Evolutionary conservation across 1,140 invertebrate genomes (phyloP), one percentile per base, ranked within the genome.

Genomic region (Archegozetes longisetosus): DNA sequence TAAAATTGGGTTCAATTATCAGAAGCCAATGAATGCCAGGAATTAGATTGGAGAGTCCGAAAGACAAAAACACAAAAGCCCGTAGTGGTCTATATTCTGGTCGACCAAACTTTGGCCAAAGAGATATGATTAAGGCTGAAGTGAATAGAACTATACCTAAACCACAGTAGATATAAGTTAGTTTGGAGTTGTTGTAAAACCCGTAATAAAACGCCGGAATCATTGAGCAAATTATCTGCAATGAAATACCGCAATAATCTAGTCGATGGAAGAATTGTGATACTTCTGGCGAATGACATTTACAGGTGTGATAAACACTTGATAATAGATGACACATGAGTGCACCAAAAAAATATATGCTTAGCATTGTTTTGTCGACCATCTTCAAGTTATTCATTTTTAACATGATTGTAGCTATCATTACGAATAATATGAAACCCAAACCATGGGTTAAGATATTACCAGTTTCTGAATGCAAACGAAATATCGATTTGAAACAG

Each of bases 171-270:
- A 91, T 85, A 20, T 91, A 85, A n/a, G 89, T 75, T 74, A 88
- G 89, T 13, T 83, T 84, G 63, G 79, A 77, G 20, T 73, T 68
- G 74, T 93, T 98, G 74, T 98, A 98, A 75, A 98, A 98, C 67
- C 92, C 91, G 73, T 98, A 98, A 73, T 98, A 97, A 13, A 98
- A 78, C 92, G 92, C 98, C 52, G 94, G 94, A 67, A 98, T 90
- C 78, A 98, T 98, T 61, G 92, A 96, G 23, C 93, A 92, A 82
- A 96, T 93, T 57, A 96, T 98, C 23, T 98, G 79, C 68, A 97
- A 75, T 9, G 92, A 89, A 69, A 98, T 98, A 32, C 94, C 94
- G 76, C 92, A 96, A 71, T 98, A 98, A 74, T 98, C 94, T 66
- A 98, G 74, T 81, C 98, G 98, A 70, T 91, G 95, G 74, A 98